Percentiles rank a stretch among this genome's conserved stretches.
phyloP scores from a whole-genome alignment of 2,888 invertebrate genomes.

The Synanthedon myopaeformis region DNA sequence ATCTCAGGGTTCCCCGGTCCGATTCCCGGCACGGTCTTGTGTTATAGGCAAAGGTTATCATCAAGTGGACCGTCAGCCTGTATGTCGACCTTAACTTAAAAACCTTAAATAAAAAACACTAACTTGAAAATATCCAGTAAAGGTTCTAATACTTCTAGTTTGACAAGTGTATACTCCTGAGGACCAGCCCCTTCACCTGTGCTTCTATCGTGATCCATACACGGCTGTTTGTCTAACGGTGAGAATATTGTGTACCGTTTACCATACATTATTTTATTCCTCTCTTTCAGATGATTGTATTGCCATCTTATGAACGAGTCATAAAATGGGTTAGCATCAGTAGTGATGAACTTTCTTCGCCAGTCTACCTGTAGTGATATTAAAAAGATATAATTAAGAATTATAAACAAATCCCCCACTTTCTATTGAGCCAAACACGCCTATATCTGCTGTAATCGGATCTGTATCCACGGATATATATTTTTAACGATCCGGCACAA shows the following conservation, averaged over 20 bases:
- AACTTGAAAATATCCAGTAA: constrained; percentile 79
- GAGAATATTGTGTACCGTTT: constrained; percentile 97
- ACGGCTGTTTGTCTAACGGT: constrained; percentile 96
- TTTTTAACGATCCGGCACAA: too few species aligned
- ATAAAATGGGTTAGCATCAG: constrained; percentile 96
- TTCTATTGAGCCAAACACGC: too few species aligned
- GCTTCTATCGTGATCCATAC: constrained; percentile 99
- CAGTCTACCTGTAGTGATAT: constrained; percentile 83
- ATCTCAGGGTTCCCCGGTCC: too few species aligned
- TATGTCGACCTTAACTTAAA: too few species aligned
- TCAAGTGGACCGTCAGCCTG: too few species aligned
- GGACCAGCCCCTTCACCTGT: constrained; percentile 98
- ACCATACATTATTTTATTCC: constrained; percentile 94
- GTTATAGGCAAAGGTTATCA: too few species aligned
- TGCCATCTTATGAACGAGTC: constrained; percentile 99
- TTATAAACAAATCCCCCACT: too few species aligned
- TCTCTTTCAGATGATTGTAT: constrained; percentile 84
- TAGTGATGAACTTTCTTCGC: constrained; percentile 98
- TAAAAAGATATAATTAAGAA: too few species aligned
- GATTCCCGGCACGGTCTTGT: too few species aligned
- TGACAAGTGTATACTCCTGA: constrained; percentile 97
- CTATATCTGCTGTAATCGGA: too few species aligned
- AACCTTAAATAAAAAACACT: constrained; percentile 9
- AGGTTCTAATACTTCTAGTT: constrained; percentile 86
- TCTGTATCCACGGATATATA: too few species aligned